These are phyloP conservation scores for Lagopus muta DNA, from an alignment of 2,113 vertebrate genomes.

Conservation along the genomic window DNA sequence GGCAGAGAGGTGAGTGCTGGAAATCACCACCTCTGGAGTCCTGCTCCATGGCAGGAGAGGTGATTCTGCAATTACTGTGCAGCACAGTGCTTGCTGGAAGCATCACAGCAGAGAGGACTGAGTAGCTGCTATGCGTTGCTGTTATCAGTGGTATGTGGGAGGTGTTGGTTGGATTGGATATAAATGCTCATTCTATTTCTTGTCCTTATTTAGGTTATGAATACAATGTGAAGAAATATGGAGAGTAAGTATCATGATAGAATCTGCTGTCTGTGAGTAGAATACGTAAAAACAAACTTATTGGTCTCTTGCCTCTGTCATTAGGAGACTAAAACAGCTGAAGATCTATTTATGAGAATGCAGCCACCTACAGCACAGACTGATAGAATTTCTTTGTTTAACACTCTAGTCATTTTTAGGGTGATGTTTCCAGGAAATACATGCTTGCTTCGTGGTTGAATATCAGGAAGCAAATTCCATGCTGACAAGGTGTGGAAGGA, in stretches of 20 bases:
- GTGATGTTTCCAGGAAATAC: not conserved
- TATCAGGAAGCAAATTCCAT: not conserved
- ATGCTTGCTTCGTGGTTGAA: not conserved
- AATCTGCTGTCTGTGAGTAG: not conserved
- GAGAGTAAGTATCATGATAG: slow-evolving; percentile 60
- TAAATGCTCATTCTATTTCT: not conserved
- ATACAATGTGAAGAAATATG: slow-evolving; percentile 67
- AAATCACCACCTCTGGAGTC: rapidly evolving
- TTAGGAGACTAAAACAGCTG: not conserved
- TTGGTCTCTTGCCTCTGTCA: not conserved
- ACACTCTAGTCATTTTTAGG: not conserved
- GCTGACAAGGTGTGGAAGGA: not conserved
- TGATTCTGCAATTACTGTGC: not conserved
- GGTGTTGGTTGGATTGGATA: not conserved
- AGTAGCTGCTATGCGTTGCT: not conserved
- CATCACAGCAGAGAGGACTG: not conserved
- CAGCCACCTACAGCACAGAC: not conserved
- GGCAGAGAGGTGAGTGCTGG: slow-evolving; percentile 82
- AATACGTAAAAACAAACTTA: not conserved
- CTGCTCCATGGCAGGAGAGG: not conserved
- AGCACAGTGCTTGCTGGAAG: not conserved
- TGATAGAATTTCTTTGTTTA: not conserved
- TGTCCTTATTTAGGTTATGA: slow-evolving; percentile 54
- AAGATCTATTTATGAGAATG: not conserved
- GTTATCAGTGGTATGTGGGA: not conserved